Percentiles rank a stretch among this genome's conserved stretches.
phyloP scores from a whole-genome alignment of 2,797 vertebrate species.

The Poecile montanus region DNA sequence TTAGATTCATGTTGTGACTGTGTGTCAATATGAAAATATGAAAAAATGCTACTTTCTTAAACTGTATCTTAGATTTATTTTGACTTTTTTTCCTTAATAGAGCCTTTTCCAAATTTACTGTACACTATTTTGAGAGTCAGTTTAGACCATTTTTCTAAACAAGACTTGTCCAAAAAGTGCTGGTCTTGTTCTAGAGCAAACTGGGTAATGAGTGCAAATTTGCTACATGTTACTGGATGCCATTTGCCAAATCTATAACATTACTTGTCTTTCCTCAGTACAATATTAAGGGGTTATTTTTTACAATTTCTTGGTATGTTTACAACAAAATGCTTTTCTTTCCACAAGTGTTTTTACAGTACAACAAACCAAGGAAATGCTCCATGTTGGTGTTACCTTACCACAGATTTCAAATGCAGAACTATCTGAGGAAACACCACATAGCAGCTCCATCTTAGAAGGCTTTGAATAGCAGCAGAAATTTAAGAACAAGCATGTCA shows the following conservation, averaged over 20 bases:
- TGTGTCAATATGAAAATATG: background rate
- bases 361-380: background rate
- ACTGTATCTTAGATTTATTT: background rate
- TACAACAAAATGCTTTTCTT: background rate
- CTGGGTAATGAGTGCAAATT: background rate
- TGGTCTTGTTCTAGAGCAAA: background rate
- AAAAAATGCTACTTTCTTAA: background rate
- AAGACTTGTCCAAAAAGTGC: background rate
- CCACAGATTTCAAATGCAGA: background rate
- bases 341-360: background rate
- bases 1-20: background rate
- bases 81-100: background rate
- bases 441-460: background rate
- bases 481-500: background rate
- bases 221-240: background rate
- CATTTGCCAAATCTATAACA: background rate
- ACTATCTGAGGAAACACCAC: background rate
- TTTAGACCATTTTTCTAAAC: background rate
- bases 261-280: background rate
- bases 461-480: background rate
- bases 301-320: background rate
- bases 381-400: background rate
- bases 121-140: background rate
- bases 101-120: background rate
- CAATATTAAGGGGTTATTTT: background rate